Conservation (phyloP, 92 coral and sea anemone species). For the Meandrina meandrites region DNA sequence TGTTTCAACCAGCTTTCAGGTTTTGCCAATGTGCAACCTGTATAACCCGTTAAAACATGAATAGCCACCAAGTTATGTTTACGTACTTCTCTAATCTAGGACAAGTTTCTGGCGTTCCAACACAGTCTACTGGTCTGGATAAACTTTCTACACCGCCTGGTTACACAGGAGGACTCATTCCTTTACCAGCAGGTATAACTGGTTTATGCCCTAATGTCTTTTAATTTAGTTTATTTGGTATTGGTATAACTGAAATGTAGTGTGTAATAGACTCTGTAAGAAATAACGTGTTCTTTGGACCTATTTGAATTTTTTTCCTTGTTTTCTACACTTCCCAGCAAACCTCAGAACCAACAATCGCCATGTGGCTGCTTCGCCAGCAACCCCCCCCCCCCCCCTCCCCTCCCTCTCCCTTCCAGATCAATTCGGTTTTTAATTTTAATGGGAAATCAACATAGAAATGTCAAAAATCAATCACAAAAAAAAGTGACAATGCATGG, state of each 20-base stretch:
- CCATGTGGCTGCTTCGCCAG: no score
- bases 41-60: neutral
- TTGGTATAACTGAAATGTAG: neutral
- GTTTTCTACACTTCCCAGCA: no score
- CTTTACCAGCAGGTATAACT: slow-evolving; percentile 40
- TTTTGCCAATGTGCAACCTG: neutral
- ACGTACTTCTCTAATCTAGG: neutral
- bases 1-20: neutral
- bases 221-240: neutral
- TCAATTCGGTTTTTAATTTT: no score
- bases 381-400: no score
- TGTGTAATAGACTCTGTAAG: no score
- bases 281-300: no score
- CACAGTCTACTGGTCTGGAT: slow-evolving; percentile 19
- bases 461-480: no score
- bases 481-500: no score
- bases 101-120: slow-evolving; percentile 18
- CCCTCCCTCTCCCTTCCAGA: no score
- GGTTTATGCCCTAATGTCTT: neutral
- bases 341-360: no score
- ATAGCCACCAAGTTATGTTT: neutral
- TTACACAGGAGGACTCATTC: slow-evolving; percentile 51
- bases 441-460: no score
- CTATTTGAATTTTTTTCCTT: no score
- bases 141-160: slow-evolving; percentile 47